Percentiles rank a stretch among this genome's conserved stretches.
Evolutionary conservation across 2,113 vertebrate species (phyloP).

Genomic region (Scomber scombrus): DNA sequence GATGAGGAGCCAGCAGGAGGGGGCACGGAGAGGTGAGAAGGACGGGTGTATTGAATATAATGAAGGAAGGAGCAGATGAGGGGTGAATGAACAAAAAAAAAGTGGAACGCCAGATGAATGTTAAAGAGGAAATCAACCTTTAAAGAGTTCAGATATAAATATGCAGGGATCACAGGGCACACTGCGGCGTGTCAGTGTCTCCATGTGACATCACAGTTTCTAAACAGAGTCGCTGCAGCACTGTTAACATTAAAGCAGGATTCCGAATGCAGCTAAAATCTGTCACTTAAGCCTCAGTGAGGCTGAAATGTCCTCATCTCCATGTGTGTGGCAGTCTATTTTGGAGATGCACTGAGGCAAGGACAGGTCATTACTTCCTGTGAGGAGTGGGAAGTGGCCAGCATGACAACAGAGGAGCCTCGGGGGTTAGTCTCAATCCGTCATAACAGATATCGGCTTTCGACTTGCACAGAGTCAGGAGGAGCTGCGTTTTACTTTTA

Average conservation of each 20-base stretch:
- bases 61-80: constrained; percentile 16
- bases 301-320: constrained; percentile 37
- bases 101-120: constrained; percentile 23
- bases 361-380: constrained; percentile 61
- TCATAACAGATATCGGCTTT: constrained; percentile 37
- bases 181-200: background rate
- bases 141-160: constrained; percentile 32
- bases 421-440: constrained; percentile 18
- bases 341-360: constrained; percentile 53
- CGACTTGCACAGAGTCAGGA: constrained; percentile 26
- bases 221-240: constrained; percentile 17
- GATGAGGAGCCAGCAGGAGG: constrained; percentile 15
- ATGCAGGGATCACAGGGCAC: constrained; percentile 37
- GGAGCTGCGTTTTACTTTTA: constrained; percentile 56
- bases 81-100: constrained; percentile 22
- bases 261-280: constrained; percentile 23
- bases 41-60: constrained; percentile 37
- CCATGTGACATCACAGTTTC: constrained; percentile 17
- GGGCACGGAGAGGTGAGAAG: constrained; percentile 15
- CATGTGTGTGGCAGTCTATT: constrained; percentile 36
- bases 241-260: constrained; percentile 21
- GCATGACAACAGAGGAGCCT: constrained; percentile 31
- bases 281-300: constrained; percentile 26
- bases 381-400: constrained; percentile 55
- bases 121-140: constrained; percentile 41